Conservation (phyloP, 1,140 invertebrate genomes). For the Microplitis demolitor region DNA sequence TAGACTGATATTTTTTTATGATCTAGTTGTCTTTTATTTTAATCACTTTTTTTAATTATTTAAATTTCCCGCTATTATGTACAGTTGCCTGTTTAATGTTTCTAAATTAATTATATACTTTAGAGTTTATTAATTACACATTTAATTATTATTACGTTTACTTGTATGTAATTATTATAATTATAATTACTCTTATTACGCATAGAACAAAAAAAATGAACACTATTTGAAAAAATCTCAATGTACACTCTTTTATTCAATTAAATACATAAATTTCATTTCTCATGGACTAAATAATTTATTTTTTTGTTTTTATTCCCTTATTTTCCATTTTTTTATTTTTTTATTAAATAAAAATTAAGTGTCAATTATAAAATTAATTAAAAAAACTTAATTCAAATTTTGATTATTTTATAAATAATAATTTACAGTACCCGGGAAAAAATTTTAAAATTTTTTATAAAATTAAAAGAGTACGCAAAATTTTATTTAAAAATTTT, state of each 20-base stretch:
- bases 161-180: not conserved
- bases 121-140: too few relatives aligned
- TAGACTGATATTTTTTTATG: conserved; percentile 7
- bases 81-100: not conserved
- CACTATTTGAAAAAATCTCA: not conserved
- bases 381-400: too few relatives aligned
- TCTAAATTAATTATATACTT: too few relatives aligned
- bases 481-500: too few relatives aligned
- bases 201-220: not conserved
- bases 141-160: too few relatives aligned
- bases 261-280: conserved; percentile 3
- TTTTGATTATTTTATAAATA: too few relatives aligned
- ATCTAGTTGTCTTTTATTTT: not conserved
- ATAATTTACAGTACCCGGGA: too few relatives aligned
- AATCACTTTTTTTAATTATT: conserved; percentile 2
- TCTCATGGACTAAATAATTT: not conserved
- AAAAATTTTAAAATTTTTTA: too few relatives aligned
- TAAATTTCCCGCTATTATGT: not conserved
- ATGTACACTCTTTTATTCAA: not conserved
- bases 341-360: too few relatives aligned
- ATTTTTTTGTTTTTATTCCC: not conserved
- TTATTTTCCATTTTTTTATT: too few relatives aligned
- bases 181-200: not conserved
- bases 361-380: too few relatives aligned
- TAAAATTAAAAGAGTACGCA: too few relatives aligned